Conservation (phyloP, 2,888 invertebrate genomes). For the Chrysolina oricalcia region DNA sequence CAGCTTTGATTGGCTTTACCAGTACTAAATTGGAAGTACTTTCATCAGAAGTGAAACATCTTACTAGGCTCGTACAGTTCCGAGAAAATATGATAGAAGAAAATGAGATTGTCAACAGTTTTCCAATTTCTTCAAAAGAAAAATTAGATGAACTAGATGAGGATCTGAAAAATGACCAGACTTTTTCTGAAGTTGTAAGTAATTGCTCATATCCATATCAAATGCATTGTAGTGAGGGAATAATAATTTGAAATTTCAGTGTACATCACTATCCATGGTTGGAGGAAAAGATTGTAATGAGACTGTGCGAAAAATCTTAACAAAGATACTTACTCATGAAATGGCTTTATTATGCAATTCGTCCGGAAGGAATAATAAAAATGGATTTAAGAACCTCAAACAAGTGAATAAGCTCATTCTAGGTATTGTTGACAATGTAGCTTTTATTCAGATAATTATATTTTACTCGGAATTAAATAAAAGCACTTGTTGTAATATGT, state of each 20-base stretch:
- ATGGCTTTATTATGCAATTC: no score
- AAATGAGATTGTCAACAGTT: conserved; percentile 1
- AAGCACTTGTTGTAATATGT: no score
- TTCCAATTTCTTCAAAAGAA: conserved; percentile 9
- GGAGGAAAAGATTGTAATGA: no score
- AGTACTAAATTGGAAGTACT: neutral
- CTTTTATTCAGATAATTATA: no score
- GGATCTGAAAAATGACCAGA: neutral
- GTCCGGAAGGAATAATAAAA: neutral
- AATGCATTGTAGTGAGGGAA: no score
- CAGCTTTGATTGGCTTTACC: conserved; percentile 8
- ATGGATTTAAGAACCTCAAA: neutral
- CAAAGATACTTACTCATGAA: neutral
- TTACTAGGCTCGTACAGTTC: neutral
- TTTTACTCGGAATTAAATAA: no score
- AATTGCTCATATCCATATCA: no score
- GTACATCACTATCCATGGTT: no score
- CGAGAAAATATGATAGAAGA: neutral
- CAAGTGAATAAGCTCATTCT: neutral
- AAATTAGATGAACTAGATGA: neutral
- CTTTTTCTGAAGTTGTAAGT: conserved; percentile 16
- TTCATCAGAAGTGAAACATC: conserved; percentile 6
- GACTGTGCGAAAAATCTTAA: no score
- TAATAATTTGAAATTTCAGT: no score
- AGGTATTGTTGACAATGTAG: neutral